A percentile compares a stretch with the other conserved stretches of the same genome.
phyloP scores from a whole-genome alignment of 2,888 invertebrate species.

The Cerceris ruficornis region DNA sequence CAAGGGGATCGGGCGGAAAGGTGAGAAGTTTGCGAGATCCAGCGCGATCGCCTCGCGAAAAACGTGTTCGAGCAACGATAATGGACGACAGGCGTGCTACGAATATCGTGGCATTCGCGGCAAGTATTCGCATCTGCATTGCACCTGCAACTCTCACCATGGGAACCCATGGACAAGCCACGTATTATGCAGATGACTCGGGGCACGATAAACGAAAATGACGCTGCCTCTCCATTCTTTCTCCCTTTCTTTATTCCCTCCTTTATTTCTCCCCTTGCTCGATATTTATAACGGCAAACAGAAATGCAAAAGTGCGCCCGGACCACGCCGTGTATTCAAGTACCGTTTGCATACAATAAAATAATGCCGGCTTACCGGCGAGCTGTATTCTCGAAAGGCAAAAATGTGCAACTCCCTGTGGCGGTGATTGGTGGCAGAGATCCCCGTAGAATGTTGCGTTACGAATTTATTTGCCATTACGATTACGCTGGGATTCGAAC shows the following conservation, averaged over 20 bases:
- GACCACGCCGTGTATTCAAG: too few species aligned
- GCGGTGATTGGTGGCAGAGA: too few species aligned
- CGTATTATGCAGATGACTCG: slow-evolving; percentile 74
- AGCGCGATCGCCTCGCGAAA: slow-evolving; percentile 45
- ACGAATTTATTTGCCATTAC: too few species aligned
- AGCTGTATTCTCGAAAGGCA: too few species aligned
- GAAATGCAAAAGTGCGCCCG: background rate
- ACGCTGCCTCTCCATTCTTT: slow-evolving; percentile 9
- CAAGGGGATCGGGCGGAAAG: slow-evolving; percentile 18
- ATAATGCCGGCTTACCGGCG: too few species aligned
- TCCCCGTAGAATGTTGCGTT: too few species aligned
- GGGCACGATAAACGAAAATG: slow-evolving; percentile 64
- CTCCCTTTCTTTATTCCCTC: background rate
- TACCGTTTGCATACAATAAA: too few species aligned
- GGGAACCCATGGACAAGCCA: slow-evolving; percentile 61
- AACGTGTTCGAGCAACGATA: slow-evolving; percentile 63
- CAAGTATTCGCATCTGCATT: slow-evolving; percentile 41
- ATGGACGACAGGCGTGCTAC: slow-evolving; percentile 58
- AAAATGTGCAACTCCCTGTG: too few species aligned
- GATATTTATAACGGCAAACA: background rate
- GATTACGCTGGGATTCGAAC: too few species aligned
- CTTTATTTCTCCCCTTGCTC: background rate
- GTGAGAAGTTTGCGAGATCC: slow-evolving; percentile 25
- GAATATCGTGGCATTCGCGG: slow-evolving; percentile 60
- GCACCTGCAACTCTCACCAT: slow-evolving; percentile 40